Evolutionary conservation across 2,113 vertebrate species (phyloP).

Genomic region (Neopipo cinnamomea): DNA sequence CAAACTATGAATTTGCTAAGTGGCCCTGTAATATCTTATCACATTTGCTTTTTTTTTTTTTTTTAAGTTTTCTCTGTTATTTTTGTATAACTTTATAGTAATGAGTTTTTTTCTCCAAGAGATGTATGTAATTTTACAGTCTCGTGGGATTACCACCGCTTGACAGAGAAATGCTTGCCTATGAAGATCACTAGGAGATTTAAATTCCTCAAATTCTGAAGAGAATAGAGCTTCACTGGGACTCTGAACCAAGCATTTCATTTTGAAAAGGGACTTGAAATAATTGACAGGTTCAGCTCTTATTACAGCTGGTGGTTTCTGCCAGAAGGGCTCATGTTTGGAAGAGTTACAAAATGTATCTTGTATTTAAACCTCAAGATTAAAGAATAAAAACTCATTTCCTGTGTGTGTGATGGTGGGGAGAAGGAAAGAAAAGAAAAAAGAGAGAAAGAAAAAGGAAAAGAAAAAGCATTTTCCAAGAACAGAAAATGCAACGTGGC

Average conservation of each 20-base stretch:
- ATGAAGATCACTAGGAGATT: background rate
- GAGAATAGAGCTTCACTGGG: background rate
- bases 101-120: fast-evolving
- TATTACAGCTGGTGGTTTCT: background rate
- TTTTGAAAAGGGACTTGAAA: background rate
- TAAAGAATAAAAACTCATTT: background rate
- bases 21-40: background rate
- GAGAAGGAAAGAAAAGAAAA: background rate
- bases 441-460: background rate
- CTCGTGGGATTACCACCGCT: background rate
- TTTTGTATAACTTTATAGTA: background rate
- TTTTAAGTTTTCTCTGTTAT: background rate
- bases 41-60: background rate
- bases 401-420: background rate
- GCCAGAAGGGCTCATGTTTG: background rate
- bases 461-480: background rate
- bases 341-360: background rate
- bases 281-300: background rate
- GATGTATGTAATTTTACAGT: background rate
- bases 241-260: background rate
- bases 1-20: background rate
- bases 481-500: background rate
- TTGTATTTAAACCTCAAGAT: background rate
- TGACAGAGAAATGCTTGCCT: background rate
- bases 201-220: background rate